Percentiles rank a stretch among this genome's conserved stretches.
Conservation (phyloP, 1,140 invertebrate genomes). For the Drosophila quadrilineata region DNA sequence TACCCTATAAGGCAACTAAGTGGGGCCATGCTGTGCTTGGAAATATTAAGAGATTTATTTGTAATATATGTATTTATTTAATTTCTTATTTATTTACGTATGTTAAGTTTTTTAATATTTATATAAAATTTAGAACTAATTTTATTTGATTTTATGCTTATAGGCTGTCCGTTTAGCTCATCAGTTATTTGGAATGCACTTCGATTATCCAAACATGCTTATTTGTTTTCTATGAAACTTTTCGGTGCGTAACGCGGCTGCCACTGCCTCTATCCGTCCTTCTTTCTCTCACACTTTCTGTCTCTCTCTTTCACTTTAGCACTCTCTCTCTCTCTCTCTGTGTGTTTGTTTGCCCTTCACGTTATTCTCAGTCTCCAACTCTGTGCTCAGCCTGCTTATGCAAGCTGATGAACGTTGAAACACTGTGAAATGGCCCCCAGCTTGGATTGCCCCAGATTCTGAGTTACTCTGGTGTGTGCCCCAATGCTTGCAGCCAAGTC, state of each 20-base stretch:
- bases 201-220: slow-evolving; percentile 15
- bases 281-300: neutral
- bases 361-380: slow-evolving; percentile 1
- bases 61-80: neutral
- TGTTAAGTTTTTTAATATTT: neutral
- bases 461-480: slow-evolving; percentile 19
- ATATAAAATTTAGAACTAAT: neutral
- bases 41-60: neutral
- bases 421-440: slow-evolving; percentile 64
- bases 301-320: too few species aligned
- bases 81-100: neutral
- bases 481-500: neutral
- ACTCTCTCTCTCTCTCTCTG: too few species aligned
- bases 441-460: slow-evolving; percentile 76
- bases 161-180: neutral
- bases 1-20: slow-evolving; percentile 13
- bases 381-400: slow-evolving; percentile 67
- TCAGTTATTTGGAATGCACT: slow-evolving; percentile 1
- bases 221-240: slow-evolving; percentile 51
- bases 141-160: too few species aligned
- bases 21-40: neutral
- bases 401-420: slow-evolving; percentile 44
- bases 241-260: slow-evolving; percentile 57
- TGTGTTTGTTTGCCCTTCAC: neutral
- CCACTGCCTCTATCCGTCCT: neutral